These are phyloP conservation scores for Acanthiza pusilla DNA, from an alignment of 2,797 vertebrate species.

Conservation along the genomic window DNA sequence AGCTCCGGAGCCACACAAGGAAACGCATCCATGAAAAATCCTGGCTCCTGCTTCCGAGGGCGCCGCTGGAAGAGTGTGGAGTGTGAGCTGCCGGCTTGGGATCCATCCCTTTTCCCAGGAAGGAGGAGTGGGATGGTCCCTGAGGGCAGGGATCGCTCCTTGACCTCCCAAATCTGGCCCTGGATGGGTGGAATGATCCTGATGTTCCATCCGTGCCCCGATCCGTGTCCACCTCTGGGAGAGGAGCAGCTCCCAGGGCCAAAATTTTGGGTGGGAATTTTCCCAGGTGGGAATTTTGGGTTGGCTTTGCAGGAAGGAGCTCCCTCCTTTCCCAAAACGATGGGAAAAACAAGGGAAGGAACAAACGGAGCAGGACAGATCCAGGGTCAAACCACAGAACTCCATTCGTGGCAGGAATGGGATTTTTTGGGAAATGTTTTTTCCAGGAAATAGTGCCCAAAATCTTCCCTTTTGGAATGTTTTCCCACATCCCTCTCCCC, in stretches of 20 bases:
- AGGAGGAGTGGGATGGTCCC: background rate
- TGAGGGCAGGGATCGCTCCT: background rate
- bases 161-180: background rate
- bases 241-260: background rate
- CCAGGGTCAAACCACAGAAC: accelerated
- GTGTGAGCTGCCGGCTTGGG: background rate
- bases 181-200: accelerated
- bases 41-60: background rate
- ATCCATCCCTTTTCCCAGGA: background rate
- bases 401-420: background rate
- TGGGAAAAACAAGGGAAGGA: background rate
- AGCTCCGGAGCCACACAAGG: background rate
- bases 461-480: background rate
- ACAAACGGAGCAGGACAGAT: accelerated
- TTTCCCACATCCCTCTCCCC: background rate
- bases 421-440: background rate
- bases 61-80: background rate
- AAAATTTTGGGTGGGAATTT: too few relatives aligned
- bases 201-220: background rate
- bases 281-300: background rate
- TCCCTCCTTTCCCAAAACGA: background rate
- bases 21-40: background rate
- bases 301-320: background rate
- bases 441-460: accelerated
- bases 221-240: background rate